phyloP scores from a whole-genome alignment of 2,797 vertebrate species.

The Furcifer pardalis region DNA sequence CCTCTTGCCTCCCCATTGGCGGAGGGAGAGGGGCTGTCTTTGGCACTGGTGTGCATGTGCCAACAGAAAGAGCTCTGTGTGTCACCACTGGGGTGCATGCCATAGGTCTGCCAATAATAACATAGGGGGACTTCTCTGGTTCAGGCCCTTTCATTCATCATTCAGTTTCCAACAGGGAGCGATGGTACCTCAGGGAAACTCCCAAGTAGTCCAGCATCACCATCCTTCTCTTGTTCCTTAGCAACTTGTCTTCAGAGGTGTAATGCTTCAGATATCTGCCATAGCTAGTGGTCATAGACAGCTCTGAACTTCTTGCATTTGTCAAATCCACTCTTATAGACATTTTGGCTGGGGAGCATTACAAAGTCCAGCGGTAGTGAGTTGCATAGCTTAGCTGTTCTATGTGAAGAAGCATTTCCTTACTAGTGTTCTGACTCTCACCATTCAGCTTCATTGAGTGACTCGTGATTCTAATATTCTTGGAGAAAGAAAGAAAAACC shows the following conservation, averaged over 20 bases:
- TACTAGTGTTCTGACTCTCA: background rate
- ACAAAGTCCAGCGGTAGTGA: background rate
- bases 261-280: background rate
- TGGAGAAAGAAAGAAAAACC: background rate
- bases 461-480: background rate
- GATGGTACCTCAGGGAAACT: background rate
- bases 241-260: background rate
- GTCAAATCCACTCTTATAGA: background rate
- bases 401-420: background rate
- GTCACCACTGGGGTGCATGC: too few relatives aligned
- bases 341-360: background rate
- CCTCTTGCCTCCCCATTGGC: too few relatives aligned
- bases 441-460: too few relatives aligned
- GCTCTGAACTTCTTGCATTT: background rate
- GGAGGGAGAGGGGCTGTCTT: too few relatives aligned
- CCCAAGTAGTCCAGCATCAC: background rate
- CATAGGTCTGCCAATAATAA: too few relatives aligned
- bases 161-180: background rate
- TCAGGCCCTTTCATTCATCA: background rate
- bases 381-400: too few relatives aligned
- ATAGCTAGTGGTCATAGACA: background rate
- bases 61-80: too few relatives aligned
- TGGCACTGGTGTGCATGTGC: too few relatives aligned
- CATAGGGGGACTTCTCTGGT: background rate
- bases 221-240: background rate